A percentile compares a stretch with the other conserved stretches of the same genome.
Evolutionary conservation across 2,888 invertebrate species (phyloP).

Genomic region (Hoplodrina blanda): DNA sequence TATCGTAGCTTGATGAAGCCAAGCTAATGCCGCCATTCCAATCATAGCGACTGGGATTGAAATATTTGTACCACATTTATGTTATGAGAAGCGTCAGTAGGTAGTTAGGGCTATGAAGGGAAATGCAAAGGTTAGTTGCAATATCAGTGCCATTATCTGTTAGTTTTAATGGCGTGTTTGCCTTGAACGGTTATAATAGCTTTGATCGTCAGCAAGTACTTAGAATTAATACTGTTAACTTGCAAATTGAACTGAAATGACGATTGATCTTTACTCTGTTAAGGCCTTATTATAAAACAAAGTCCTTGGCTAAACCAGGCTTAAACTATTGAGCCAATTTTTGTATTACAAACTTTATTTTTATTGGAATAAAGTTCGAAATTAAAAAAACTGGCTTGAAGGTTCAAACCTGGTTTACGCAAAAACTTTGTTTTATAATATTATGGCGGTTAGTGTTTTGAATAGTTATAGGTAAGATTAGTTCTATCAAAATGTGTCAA

Average conservation of each 20-base stretch:
- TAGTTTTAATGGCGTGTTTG: constrained; percentile 29
- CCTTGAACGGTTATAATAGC: constrained; percentile 34
- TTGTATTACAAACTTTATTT: no score
- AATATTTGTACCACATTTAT: constrained; percentile 28
- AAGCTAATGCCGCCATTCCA: constrained; percentile 54
- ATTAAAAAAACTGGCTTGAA: no score
- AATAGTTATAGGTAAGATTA: no score
- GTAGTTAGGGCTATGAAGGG: constrained; percentile 27
- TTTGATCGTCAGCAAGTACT: not conserved
- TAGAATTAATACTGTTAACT: constrained; percentile 5
- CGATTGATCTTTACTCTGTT: no score
- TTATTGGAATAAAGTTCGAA: no score
- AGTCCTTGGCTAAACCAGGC: no score
- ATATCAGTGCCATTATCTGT: not conserved
- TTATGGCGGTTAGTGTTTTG: no score
- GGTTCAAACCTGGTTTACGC: no score
- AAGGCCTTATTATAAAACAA: no score
- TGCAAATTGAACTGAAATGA: not conserved
- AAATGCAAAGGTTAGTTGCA: constrained; percentile 33
- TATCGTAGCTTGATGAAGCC: constrained; percentile 56
- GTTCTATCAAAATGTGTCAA: no score
- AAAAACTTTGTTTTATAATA: no score
- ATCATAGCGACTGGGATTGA: constrained; percentile 47
- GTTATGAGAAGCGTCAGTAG: constrained; percentile 26
- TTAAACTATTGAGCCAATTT: no score